Conservation (phyloP, 2,113 vertebrate genomes). For the Pituophis catenifer region DNA sequence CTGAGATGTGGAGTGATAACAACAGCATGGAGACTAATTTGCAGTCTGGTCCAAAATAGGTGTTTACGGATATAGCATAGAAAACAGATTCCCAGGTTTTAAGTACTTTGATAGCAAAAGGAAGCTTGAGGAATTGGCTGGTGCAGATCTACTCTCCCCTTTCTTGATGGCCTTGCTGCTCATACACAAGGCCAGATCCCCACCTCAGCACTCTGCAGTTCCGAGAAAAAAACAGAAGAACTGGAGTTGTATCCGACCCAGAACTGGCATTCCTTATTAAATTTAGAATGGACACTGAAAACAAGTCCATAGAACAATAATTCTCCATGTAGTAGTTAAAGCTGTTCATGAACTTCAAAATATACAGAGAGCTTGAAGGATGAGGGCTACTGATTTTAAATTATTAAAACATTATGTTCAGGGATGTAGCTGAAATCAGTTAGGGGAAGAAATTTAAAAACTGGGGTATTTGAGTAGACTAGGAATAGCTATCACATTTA, state of each 20-base stretch:
- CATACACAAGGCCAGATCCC: conserved; percentile 45
- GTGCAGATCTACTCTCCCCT: background rate
- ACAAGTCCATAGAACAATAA: background rate
- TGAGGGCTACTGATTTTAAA: background rate
- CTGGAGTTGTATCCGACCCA: conserved; percentile 34
- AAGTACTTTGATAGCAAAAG: background rate
- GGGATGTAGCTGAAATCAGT: background rate
- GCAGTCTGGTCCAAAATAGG: background rate
- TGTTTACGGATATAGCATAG: background rate
- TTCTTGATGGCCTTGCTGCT: conserved; percentile 13
- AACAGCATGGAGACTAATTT: background rate
- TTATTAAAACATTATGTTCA: background rate
- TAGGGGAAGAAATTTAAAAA: background rate
- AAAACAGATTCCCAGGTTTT: background rate
- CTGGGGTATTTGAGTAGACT: background rate
- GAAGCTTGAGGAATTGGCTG: conserved; percentile 29
- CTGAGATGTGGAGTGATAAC: conserved; percentile 2
- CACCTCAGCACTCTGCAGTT: background rate
- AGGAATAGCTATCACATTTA: background rate
- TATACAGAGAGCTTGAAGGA: background rate
- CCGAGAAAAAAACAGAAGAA: conserved; percentile 3
- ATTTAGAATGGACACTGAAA: background rate
- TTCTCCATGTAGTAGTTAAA: background rate
- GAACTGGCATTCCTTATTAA: background rate
- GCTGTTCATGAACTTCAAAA: background rate